These are phyloP conservation scores for Macquaria ambigua DNA, from an alignment of 2,113 vertebrate genomes.

Conservation along the genomic window DNA sequence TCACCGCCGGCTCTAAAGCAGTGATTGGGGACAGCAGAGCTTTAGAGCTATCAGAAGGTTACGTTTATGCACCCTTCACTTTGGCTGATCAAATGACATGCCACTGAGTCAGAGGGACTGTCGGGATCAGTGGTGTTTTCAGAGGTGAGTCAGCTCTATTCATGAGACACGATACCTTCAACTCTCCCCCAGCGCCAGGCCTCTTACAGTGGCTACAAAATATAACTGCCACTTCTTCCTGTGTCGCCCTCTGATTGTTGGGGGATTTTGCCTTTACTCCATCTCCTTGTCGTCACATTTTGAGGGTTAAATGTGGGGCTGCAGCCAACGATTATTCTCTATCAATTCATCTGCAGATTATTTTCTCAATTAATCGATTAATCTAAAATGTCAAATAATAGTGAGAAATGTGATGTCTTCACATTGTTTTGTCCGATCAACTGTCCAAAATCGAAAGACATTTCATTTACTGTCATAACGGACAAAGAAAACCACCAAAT, in stretches of 20 bases:
- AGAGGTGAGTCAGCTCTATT: conserved; percentile 65
- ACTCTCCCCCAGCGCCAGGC: conserved; percentile 21
- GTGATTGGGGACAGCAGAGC: conserved; percentile 15
- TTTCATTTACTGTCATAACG: neutral
- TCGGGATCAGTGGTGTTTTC: conserved; percentile 42
- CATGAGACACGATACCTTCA: conserved; percentile 54
- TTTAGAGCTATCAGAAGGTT: conserved; percentile 32
- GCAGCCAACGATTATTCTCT: neutral
- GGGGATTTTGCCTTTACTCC: neutral
- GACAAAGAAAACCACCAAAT: neutral
- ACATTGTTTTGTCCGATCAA: neutral
- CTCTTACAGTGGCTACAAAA: conserved; percentile 14
- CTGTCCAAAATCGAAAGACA: neutral
- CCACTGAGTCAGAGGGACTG: conserved; percentile 29
- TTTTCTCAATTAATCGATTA: neutral
- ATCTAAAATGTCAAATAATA: neutral
- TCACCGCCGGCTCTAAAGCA: neutral
- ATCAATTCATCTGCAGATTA: neutral
- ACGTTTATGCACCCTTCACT: conserved; percentile 42
- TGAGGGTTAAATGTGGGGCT: conserved; percentile 2
- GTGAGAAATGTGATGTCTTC: neutral
- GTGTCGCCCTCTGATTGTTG: neutral
- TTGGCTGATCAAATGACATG: conserved; percentile 30
- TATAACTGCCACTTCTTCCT: conserved; percentile 17
- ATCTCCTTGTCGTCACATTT: neutral